phyloP scores from a whole-genome alignment of 2,797 vertebrate genomes.

The Cygnus olor region DNA sequence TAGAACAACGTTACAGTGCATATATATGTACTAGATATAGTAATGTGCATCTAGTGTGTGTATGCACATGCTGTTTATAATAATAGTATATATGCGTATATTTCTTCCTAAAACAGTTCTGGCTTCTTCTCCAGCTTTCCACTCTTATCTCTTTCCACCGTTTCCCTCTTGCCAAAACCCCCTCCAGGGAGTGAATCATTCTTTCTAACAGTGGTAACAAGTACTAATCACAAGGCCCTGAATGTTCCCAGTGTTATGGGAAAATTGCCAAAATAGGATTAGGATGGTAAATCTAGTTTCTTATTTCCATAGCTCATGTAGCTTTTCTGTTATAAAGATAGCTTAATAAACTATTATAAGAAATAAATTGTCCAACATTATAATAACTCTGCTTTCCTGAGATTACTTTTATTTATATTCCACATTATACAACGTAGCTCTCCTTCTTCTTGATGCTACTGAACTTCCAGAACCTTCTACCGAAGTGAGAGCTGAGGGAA shows the following conservation, averaged over 20 bases:
- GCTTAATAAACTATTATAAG: constrained; percentile 9
- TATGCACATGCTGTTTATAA: not conserved
- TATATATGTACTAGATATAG: not conserved
- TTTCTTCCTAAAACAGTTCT: not conserved
- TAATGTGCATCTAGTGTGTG: not conserved
- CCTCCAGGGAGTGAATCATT: constrained; percentile 11
- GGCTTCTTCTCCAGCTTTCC: constrained; percentile 4
- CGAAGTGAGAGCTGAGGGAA: not conserved
- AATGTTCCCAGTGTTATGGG: constrained; percentile 15
- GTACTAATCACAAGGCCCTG: not conserved
- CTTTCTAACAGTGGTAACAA: not conserved
- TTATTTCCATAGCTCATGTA: constrained; percentile 2
- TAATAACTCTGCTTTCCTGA: not conserved
- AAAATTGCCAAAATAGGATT: constrained; percentile 39
- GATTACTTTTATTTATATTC: not conserved
- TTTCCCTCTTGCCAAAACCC: not conserved
- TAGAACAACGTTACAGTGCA: not conserved
- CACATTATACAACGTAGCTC: not conserved
- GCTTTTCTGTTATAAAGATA: constrained; percentile 31
- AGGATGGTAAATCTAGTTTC: not conserved
- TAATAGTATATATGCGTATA: not conserved
- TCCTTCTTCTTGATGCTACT: not conserved
- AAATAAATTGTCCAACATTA: not conserved
- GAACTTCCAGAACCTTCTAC: constrained; percentile 65
- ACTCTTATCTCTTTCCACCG: not conserved